phyloP scores from a whole-genome alignment of 2,797 vertebrate genomes.

The Rhinogobio ventralis region DNA sequence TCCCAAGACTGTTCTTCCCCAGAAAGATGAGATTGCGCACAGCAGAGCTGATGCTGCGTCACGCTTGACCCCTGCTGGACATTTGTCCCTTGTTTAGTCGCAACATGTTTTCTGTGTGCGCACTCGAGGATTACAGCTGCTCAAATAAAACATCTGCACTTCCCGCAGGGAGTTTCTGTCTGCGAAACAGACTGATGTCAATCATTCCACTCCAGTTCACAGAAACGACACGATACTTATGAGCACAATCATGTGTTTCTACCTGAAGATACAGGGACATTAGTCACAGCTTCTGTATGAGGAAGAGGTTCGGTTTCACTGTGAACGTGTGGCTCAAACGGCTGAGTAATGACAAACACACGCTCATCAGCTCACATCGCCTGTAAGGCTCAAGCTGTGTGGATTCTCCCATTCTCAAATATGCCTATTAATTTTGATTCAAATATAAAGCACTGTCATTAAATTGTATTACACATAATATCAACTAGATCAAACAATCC shows the following conservation, averaged over 20 bases:
- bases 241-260: not conserved
- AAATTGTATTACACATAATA: not conserved
- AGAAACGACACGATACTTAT: not conserved
- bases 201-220: not conserved
- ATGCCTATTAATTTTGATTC: too few relatives aligned
- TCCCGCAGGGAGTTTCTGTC: constrained; percentile 13
- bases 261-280: not conserved
- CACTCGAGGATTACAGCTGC: constrained; percentile 47
- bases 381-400: not conserved
- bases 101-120: not conserved
- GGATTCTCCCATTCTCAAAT: too few relatives aligned
- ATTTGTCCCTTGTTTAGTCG: constrained; percentile 18
- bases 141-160: constrained; percentile 45
- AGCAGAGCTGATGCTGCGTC: not conserved
- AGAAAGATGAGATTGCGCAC: not conserved
- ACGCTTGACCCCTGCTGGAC: not conserved
- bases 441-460: not conserved
- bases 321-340: not conserved
- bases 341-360: too few relatives aligned
- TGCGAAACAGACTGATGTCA: not conserved
- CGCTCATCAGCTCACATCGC: not conserved
- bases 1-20: not conserved
- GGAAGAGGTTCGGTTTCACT: not conserved
- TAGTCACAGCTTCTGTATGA: not conserved
- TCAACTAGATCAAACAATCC: not conserved